These are phyloP conservation scores for Tiaroga cobitis DNA, from an alignment of 2,797 vertebrate genomes.

Conservation along the genomic window DNA sequence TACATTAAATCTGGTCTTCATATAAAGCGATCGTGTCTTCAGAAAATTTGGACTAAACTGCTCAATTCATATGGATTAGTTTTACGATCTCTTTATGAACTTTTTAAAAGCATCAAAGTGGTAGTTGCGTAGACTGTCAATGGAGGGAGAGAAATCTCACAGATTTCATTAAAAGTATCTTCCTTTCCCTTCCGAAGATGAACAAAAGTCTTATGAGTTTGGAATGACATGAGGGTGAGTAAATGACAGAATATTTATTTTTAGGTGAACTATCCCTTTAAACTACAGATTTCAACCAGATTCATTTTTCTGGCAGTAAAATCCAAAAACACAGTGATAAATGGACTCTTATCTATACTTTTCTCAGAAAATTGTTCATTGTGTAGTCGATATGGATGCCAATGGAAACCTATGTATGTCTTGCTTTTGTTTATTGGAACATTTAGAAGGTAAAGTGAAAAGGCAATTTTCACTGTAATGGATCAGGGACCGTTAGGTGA, in stretches of 20 bases:
- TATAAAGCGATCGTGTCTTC: too few species aligned
- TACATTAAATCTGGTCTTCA: too few species aligned
- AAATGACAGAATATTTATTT: too few species aligned
- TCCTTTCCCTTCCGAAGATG: too few species aligned
- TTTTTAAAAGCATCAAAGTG: too few species aligned
- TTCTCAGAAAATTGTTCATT: neutral
- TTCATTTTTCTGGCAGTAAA: neutral
- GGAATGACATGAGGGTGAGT: too few species aligned
- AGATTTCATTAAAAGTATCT: neutral
- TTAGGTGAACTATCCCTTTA: neutral
- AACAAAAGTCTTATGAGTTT: too few species aligned
- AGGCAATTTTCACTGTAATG: conserved; percentile 40
- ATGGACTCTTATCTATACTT: neutral
- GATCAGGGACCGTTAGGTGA: conserved; percentile 22
- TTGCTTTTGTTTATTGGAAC: conserved; percentile 7
- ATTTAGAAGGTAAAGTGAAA: neutral
- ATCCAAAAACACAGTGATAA: neutral
- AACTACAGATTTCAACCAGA: neutral
- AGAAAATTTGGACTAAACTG: too few species aligned
- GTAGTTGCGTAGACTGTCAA: too few species aligned
- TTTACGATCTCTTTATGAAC: too few species aligned
- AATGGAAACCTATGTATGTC: neutral
- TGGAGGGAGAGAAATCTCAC: too few species aligned
- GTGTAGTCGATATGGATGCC: neutral
- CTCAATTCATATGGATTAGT: too few species aligned